A percentile compares a stretch with the other conserved stretches of the same genome.
phyloP scores from a whole-genome alignment of 2,797 vertebrate species.

The Anniella stebbinsi region DNA sequence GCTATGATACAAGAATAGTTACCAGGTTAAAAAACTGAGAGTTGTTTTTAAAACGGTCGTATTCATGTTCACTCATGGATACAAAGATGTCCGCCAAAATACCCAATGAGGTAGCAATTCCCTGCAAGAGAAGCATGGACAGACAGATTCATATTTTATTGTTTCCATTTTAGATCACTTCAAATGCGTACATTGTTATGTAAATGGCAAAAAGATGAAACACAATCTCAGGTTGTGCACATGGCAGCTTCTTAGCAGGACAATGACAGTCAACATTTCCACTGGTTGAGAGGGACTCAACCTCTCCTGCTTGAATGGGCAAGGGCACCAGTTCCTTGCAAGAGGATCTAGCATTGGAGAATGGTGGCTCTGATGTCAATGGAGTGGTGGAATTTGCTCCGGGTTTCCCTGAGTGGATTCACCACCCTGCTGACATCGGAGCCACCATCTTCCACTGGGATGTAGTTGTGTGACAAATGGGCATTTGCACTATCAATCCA shows the following conservation, averaged over 20 bases:
- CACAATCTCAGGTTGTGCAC: not conserved
- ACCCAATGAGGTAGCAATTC: conserved; percentile 92
- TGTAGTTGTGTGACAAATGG: not conserved
- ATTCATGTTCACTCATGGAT: conserved; percentile 94
- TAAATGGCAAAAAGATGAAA: not conserved
- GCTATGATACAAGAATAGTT: conserved; percentile 50
- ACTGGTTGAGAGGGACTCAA: not conserved
- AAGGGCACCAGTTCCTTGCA: not conserved
- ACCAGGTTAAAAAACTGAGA: conserved; percentile 82
- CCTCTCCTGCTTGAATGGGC: not conserved
- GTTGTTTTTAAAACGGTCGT: conserved; percentile 81
- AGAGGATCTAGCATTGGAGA: not conserved
- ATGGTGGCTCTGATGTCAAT: too few species aligned
- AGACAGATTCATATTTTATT: not conserved
- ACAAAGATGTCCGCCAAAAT: conserved; percentile 90
- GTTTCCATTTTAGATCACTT: not conserved
- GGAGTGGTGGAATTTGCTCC: too few species aligned
- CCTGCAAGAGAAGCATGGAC: conserved; percentile 78
- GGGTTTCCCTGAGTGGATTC: too few species aligned
- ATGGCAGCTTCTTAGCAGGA: not conserved
- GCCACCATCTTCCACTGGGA: not conserved
- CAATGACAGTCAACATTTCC: not conserved
- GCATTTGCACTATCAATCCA: not conserved
- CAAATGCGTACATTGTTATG: not conserved
- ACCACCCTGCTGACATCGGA: too few species aligned